Evolutionary conservation across 2,888 invertebrate species (phyloP), one percentile per base, ranked within the genome.

Genomic region (Electrophaes corylata): DNA sequence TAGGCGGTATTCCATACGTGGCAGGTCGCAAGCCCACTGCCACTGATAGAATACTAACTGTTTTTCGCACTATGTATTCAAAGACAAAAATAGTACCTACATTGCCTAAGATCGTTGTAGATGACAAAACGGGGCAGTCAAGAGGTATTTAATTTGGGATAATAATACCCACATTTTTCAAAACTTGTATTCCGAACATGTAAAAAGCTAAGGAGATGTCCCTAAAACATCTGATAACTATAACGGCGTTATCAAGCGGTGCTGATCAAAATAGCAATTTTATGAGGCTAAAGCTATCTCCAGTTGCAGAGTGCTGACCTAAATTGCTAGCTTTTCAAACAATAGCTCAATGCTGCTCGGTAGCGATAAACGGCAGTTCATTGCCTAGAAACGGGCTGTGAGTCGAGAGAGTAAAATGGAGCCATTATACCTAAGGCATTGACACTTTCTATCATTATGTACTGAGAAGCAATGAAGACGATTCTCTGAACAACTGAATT

Each of bases 241-340:
- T 10, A 29, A 29, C 10, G 26, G 10, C 10, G 26, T 29, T 29
- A 29, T 10, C 33, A 3, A 33, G 33, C 33, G 26, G 12, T 33
- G 4, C n/a, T 12, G 3, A 31, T 3, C 19, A 4, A 1, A 26
- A 23, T 26, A 43, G n/a, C 31, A 12, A 16, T 12, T 41, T 46
- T 20, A 41, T n/a, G 16, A 41, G 12, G 47, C 29, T 49, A 45
- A 33, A 40, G n/a, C 57, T 37, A 44, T 53, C 31, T 47, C 41
- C 48, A 49, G 26, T 19, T 10, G 26, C 49, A 41, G 46, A 44
- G 3, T 40, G 45, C 50, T 49, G 54, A 54, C 59, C 59, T 43
- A 41, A 59, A 59, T 59, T 41, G 45, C 23, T 35, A 44, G 48
- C 46, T 60, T 55, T 44, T 29, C 55, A 47, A 55, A 59, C 59